These are phyloP conservation scores for Galaxias olidus DNA, from an alignment of 2,797 vertebrate species.

Conservation along the genomic window DNA sequence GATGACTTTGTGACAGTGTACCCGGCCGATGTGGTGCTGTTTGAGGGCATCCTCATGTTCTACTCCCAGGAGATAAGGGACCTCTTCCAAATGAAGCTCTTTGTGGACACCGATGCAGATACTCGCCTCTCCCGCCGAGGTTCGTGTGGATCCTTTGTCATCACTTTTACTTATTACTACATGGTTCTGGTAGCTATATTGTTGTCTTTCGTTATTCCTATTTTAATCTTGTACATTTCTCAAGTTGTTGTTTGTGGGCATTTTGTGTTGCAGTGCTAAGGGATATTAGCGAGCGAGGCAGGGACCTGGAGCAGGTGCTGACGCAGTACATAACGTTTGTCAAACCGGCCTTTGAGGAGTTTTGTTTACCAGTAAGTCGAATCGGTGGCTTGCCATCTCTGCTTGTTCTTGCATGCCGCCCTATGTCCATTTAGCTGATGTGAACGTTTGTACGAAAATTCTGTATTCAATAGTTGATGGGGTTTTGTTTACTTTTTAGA, in stretches of 20 bases:
- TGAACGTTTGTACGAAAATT: background rate
- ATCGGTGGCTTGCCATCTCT: too few species aligned
- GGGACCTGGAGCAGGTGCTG: conserved; percentile 93
- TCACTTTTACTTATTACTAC: background rate
- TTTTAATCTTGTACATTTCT: background rate
- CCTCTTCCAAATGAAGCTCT: conserved; percentile 98
- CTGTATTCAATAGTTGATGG: conserved; percentile 5
- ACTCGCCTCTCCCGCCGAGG: conserved; percentile 91
- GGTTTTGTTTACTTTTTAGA: conserved; percentile 68
- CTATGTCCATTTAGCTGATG: background rate
- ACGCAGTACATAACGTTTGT: conserved; percentile 97
- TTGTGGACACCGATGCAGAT: conserved; percentile 95
- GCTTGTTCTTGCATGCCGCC: background rate
- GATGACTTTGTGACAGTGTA: conserved; percentile 92
- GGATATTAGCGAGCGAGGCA: conserved; percentile 90
- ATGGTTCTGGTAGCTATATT: background rate
- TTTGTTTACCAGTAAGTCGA: conserved; percentile 93
- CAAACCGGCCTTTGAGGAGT: conserved; percentile 98
- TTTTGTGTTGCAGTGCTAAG: conserved; percentile 80
- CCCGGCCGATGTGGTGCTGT: conserved; percentile 94
- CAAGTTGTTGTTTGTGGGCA: background rate
- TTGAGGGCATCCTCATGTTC: conserved; percentile 96
- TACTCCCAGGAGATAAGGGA: conserved; percentile 95
- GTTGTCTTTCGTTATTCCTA: background rate
- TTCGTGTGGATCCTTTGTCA: conserved; percentile 24